phyloP scores from a whole-genome alignment of 2,113 vertebrate species.

The Rostratula benghalensis region DNA sequence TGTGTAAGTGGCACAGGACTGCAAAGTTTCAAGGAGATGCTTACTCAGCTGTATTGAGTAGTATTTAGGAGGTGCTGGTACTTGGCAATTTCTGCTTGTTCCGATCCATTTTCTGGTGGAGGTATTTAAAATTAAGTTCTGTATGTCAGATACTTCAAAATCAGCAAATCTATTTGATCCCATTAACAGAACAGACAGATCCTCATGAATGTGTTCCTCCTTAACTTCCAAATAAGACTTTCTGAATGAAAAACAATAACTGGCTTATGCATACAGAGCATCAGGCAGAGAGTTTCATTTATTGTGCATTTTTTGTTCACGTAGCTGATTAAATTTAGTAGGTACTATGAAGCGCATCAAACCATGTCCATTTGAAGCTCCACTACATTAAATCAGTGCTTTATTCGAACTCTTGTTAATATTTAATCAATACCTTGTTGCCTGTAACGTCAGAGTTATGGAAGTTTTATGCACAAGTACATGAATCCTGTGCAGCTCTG shows the following conservation, averaged over 20 bases:
- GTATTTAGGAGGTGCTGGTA: background rate
- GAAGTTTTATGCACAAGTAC: background rate
- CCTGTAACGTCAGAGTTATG: background rate
- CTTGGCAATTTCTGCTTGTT: background rate
- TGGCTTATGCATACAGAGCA: background rate
- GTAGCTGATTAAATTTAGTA: background rate
- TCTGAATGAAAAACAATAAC: constrained; percentile 44
- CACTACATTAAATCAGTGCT: background rate
- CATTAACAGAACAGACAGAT: constrained; percentile 30
- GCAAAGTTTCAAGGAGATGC: background rate
- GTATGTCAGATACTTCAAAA: constrained; percentile 13
- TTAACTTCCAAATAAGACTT: constrained; percentile 49
- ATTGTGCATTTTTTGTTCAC: background rate
- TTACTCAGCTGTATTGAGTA: background rate
- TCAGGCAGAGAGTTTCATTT: background rate
- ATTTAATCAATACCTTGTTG: background rate
- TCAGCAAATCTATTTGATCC: constrained; percentile 52
- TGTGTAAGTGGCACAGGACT: background rate
- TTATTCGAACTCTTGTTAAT: background rate
- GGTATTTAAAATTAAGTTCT: constrained; percentile 5
- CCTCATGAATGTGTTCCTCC: constrained; percentile 8
- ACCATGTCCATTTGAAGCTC: background rate
- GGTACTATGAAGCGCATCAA: background rate
- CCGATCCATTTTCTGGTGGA: background rate
- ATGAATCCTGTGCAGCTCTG: background rate